phyloP scores from a whole-genome alignment of 2,113 vertebrate genomes.

The Eupsittula cactorum region DNA sequence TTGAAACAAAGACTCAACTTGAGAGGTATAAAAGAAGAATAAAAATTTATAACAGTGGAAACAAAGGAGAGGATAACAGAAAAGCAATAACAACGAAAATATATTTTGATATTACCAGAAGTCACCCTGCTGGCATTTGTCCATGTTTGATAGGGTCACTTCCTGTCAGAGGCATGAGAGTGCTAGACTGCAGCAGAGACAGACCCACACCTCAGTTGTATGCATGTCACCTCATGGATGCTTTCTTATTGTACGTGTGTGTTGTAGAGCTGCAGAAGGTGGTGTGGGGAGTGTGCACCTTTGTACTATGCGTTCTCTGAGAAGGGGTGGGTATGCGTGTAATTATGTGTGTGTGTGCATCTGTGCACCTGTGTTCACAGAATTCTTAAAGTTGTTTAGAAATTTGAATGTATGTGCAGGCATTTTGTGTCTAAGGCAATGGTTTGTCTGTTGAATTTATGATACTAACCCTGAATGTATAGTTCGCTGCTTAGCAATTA shows the following conservation, averaged over 20 bases:
- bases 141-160: fast-evolving
- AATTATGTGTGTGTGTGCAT: background rate
- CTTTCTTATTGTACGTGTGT: background rate
- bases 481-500: background rate
- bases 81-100: background rate
- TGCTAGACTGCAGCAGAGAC: background rate
- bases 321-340: fast-evolving
- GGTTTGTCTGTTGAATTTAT: background rate
- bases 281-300: background rate
- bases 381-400: background rate
- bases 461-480: background rate
- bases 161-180: fast-evolving
- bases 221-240: fast-evolving
- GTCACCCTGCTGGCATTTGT: background rate
- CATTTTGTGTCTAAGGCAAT: background rate
- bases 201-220: background rate
- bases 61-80: background rate
- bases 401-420: background rate
- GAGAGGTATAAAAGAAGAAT: background rate
- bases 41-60: background rate
- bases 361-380: background rate
- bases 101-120: background rate
- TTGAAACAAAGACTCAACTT: background rate
- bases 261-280: background rate
- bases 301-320: background rate